Base-by-base conservation (phyloP, 2,797 vertebrate species). In the Podargus strigoides region DNA sequence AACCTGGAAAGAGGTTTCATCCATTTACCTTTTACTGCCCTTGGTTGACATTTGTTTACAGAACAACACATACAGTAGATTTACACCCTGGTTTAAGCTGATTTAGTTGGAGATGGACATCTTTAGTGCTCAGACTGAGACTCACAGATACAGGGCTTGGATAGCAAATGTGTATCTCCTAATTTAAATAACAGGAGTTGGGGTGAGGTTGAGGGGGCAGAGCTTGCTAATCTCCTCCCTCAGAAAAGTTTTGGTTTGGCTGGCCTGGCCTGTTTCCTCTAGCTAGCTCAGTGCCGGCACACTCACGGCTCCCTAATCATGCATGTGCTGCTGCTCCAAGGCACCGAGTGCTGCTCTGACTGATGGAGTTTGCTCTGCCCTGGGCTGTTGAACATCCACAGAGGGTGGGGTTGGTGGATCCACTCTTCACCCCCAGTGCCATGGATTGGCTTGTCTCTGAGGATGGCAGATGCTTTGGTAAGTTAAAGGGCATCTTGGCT, bases 1-100 rank as follows among this genome's bases (percentile, higher is more conserved):
- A 95, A 90, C 95, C 83, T 87, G 83, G 63, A 76, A 86, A 42
- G 56, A 80, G n/a, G 37, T 94, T 94, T 91, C 67, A 50, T 88
- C 80, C 83, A 46, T 90, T 95, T 94, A 79, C 75, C 83, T 86
- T 84, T 86, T 66, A 49, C 70, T 64, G 42, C 58, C 52, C 56
- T 84, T 4, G 3, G n/a, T 9, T 94, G 81, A 75, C 66, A 62
- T 42, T 80, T 93, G 60, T 89, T 88, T 82, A 88, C 52, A 86
- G 88, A 94, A 52, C 80, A 84, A 83, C 80, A 87, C 53, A 42
- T 44, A 66, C 3, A 37, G 67, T 10, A 64, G 85, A 82, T 84
- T 88, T 69, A 79, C 63, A 79, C 17, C 12, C 55, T 46, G 26
- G 4, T 60, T 44, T 53, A 67, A 64, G 70, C 53, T 53, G 52